phyloP scores from a whole-genome alignment of 2,797 vertebrate genomes.

The Gymnoscopelus microlampas region DNA sequence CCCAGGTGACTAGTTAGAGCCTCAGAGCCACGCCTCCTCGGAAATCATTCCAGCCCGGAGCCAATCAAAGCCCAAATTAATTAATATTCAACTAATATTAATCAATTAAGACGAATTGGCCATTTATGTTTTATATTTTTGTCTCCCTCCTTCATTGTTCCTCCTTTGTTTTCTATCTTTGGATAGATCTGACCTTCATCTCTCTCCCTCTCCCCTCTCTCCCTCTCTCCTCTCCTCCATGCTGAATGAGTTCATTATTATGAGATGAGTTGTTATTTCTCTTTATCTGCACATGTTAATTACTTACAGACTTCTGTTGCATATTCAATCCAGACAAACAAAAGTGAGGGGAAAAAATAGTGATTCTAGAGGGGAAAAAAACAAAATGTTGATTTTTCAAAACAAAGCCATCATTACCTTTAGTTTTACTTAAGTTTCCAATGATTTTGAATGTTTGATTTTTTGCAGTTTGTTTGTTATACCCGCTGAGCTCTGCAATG shows the following conservation, averaged over 20 bases:
- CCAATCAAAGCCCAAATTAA: constrained; percentile 79
- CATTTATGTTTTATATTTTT: constrained; percentile 76
- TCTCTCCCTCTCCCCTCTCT: constrained; percentile 76
- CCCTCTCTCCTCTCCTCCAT: constrained; percentile 82
- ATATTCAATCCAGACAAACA: constrained; percentile 81
- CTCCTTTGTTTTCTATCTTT: constrained; percentile 82
- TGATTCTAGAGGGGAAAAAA: constrained; percentile 56
- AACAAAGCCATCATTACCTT: constrained; percentile 78
- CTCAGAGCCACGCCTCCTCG: constrained; percentile 64
- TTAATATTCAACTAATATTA: constrained; percentile 82
- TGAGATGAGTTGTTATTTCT: constrained; percentile 85
- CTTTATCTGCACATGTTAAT: constrained; percentile 86
- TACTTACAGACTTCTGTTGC: constrained; percentile 85
- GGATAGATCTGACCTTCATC: constrained; percentile 81
- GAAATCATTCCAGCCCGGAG: constrained; percentile 80
- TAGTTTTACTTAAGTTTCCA: constrained; percentile 83
- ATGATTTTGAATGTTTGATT: constrained; percentile 83
- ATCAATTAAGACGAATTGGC: constrained; percentile 79
- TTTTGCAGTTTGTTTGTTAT: constrained; percentile 83
- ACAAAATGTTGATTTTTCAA: constrained; percentile 24
- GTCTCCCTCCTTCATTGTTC: constrained; percentile 79
- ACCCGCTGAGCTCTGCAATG: constrained; percentile 81
- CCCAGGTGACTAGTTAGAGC: constrained; percentile 69
- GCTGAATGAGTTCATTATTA: constrained; percentile 87
- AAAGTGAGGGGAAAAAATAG: constrained; percentile 70